phyloP scores from a whole-genome alignment of 2,113 vertebrate species.

The Anolis carolinensis region DNA sequence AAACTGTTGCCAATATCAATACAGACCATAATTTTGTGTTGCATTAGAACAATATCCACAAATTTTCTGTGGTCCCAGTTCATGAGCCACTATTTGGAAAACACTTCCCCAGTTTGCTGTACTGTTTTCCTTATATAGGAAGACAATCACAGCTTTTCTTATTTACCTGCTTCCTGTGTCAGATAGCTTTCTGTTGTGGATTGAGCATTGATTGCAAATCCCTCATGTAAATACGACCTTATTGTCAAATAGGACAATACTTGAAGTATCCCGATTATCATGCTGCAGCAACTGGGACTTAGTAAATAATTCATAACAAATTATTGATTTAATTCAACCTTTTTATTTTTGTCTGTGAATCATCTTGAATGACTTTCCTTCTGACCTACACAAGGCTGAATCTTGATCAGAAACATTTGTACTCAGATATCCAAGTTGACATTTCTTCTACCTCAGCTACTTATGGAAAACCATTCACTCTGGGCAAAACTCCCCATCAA shows the following conservation, averaged over 20 bases:
- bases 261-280: neutral
- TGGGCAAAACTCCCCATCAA: neutral
- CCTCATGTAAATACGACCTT: neutral
- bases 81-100: neutral
- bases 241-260: neutral
- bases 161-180: neutral
- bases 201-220: neutral
- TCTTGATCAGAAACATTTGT: slow-evolving; percentile 20
- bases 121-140: neutral
- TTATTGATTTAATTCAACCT: neutral
- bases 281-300: neutral
- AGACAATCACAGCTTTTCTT: neutral
- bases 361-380: neutral
- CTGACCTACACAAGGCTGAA: slow-evolving; percentile 17
- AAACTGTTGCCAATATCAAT: neutral
- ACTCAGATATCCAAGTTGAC: slow-evolving; percentile 1
- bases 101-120: neutral
- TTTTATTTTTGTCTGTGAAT: neutral
- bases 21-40: neutral
- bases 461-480: neutral
- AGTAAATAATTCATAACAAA: slow-evolving; percentile 23
- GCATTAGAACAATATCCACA: neutral
- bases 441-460: neutral
- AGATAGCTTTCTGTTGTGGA: neutral
- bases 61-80: neutral